phyloP scores from a whole-genome alignment of 2,797 vertebrate species.

The Picus viridis region DNA sequence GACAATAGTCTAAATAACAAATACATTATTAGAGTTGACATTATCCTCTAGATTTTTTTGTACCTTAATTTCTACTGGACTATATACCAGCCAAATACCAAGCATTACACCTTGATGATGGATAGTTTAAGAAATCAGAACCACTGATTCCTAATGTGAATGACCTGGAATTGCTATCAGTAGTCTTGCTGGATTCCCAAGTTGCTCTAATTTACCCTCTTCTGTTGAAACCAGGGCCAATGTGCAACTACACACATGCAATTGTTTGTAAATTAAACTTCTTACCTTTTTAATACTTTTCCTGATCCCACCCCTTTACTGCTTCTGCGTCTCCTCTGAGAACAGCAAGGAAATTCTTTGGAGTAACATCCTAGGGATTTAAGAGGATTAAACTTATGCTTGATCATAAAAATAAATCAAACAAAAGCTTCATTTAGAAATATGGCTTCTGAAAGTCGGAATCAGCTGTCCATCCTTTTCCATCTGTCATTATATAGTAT shows the following conservation, averaged over 20 bases:
- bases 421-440: neutral
- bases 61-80: neutral
- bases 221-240: neutral
- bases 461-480: neutral
- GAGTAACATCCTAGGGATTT: constrained; percentile 86
- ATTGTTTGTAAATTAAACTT: neutral
- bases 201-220: neutral
- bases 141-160: neutral
- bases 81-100: neutral
- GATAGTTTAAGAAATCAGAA: neutral
- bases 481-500: neutral
- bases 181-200: neutral
- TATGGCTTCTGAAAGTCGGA: neutral
- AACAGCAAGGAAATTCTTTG: constrained; percentile 92
- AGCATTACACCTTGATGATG: neutral
- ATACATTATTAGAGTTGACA: neutral
- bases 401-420: neutral
- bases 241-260: neutral
- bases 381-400: neutral
- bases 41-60: neutral
- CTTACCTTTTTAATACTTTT: constrained; percentile 92
- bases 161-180: neutral
- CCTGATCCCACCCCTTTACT: constrained; percentile 87
- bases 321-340: constrained; percentile 86
- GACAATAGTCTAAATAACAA: neutral